phyloP scores from a whole-genome alignment of 2,113 vertebrate species.

The Aepyceros melampus region DNA sequence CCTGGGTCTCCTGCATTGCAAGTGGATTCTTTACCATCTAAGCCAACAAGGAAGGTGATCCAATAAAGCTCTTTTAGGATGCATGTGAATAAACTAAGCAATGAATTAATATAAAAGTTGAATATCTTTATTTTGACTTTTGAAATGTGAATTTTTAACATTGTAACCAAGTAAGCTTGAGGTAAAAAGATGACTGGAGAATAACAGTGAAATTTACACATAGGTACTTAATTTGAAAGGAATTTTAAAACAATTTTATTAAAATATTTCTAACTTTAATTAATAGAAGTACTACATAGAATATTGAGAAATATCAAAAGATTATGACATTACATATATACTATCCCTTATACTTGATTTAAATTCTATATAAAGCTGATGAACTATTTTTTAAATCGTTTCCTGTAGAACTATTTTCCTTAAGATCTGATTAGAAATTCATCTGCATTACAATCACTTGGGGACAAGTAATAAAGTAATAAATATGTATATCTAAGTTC shows the following conservation, averaged over 20 bases:
- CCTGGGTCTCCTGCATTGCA: neutral
- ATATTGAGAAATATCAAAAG: neutral
- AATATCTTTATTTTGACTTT: neutral
- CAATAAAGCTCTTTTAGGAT: neutral
- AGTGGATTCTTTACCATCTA: neutral
- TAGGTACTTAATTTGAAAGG: neutral
- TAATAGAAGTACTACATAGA: neutral
- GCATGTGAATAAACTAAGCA: neutral
- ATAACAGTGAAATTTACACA: neutral
- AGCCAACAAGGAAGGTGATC: neutral
- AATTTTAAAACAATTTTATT: neutral
- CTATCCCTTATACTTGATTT: neutral
- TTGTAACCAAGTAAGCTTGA: neutral
- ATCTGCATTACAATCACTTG: neutral
- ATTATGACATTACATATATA: neutral
- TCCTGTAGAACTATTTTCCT: neutral
- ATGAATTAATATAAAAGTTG: neutral
- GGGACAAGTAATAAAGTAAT: neutral
- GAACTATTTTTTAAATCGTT: neutral
- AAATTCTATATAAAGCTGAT: neutral
- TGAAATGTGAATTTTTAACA: neutral
- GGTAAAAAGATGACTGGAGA: neutral
- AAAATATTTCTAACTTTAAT: neutral
- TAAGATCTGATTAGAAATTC: neutral
- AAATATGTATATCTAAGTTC: neutral